These are phyloP conservation scores for Holothuria scabra DNA, from an alignment of 53 echinoderm and acorn worm genomes.

Conservation along the genomic window DNA sequence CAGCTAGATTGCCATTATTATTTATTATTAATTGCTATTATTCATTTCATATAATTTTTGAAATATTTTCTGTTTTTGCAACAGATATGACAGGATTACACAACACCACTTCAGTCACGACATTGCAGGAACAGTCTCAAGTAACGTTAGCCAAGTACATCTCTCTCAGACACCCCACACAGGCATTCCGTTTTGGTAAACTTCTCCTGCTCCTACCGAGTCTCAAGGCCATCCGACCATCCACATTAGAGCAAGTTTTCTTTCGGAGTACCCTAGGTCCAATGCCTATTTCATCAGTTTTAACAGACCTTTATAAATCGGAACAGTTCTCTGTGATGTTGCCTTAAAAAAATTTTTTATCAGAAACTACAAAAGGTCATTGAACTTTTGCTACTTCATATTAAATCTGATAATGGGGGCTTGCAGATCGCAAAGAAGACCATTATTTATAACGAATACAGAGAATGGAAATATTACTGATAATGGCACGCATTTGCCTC, in stretches of 20 bases:
- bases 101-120: conserved; percentile 69
- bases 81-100: conserved; percentile 79
- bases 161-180: conserved; percentile 76
- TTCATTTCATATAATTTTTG: too few relatives aligned
- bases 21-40: too few relatives aligned
- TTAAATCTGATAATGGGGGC: too few relatives aligned
- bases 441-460: too few relatives aligned
- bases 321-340: conserved; percentile 64
- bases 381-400: conserved; percentile 39
- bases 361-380: conserved; percentile 35
- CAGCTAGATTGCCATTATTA: too few relatives aligned
- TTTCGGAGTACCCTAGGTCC: conserved; percentile 87
- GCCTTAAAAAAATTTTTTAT: not conserved
- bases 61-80: not conserved
- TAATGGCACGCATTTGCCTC: too few relatives aligned
- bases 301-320: conserved; percentile 90
- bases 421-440: too few relatives aligned
- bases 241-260: conserved; percentile 90
- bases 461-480: too few relatives aligned
- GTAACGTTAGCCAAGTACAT: conserved; percentile 96
- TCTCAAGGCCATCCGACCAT: conserved; percentile 83
- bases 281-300: conserved; percentile 82
- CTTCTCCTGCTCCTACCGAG: conserved; percentile 84
- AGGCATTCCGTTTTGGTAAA: conserved; percentile 93
- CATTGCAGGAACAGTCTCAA: conserved; percentile 93